Evolutionary conservation across 1,140 invertebrate species (phyloP), one percentile per base, ranked within the genome.

Genomic region (Wasmannia auropunctata): DNA sequence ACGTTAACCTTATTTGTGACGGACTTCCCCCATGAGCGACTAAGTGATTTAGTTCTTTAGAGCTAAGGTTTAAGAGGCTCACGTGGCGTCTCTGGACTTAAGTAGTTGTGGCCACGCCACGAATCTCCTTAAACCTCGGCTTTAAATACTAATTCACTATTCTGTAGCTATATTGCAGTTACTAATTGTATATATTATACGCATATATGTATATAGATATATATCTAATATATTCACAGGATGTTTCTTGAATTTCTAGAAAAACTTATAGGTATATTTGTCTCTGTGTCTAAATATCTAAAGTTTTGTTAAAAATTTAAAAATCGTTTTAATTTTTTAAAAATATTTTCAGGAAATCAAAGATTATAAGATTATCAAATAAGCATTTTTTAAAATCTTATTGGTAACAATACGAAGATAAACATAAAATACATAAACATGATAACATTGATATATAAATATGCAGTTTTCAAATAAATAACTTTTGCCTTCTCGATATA

Each of bases 21-120:
- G 25, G 11, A n/a, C n/a, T n/a, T n/a, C n/a, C n/a, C 22, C 28
- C 25, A 6, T n/a, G 31, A 34, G n/a, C n/a, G 22, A 31, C 22
- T 34, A 8, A 43, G 19, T 28, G 37, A 72, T 81, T 81, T 81
- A 81, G 40, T 72, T 81, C 51, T 81, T 81, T 58, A 58, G 49
- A 80, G 16, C 25, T 19, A 25, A 72, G 79, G 22, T 58, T 81
- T 72, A 72, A 81, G 19, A 56, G 51, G 65, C 37, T 72, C 65
- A 43, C 49, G 77, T 56, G 37, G 25, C 51, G 6, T 43, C 19
- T 70, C 65, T 46, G 34, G 22, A 63, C 34, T 81, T 72, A 72
- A 81, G n/a, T 34, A 14, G 49, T 7, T 58, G 19, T 25, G 65
- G n/a, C 25, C 25, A 40, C 25, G 1, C 31, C 49, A 54, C 5